Conservation (phyloP, 2,113 vertebrate genomes). For the Xiphophorus couchianus region DNA sequence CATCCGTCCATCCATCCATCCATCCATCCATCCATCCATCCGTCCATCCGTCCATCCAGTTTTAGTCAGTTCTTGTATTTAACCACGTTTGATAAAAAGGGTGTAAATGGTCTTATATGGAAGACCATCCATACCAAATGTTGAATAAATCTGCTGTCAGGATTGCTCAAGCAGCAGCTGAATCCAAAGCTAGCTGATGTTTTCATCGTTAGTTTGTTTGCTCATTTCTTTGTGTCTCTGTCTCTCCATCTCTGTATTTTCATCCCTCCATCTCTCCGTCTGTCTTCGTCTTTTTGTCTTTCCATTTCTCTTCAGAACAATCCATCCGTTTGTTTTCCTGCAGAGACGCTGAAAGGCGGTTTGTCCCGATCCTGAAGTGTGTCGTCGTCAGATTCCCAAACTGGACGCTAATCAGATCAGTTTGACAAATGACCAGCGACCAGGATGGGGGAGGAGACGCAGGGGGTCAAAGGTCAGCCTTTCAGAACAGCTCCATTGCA, state of each 20-base stretch:
- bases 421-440: conserved; percentile 80
- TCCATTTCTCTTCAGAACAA: conserved; percentile 50
- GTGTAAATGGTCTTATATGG: too few relatives aligned
- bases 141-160: conserved; percentile 10
- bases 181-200: conserved; percentile 17
- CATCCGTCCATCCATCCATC: too few relatives aligned
- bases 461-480: conserved; percentile 74
- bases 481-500: conserved; percentile 77
- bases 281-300: neutral
- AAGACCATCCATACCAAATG: neutral
- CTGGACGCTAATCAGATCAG: conserved; percentile 79
- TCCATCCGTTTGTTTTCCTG: conserved; percentile 70
- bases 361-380: conserved; percentile 67
- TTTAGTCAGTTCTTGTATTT: too few relatives aligned
- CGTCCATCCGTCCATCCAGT: too few relatives aligned
- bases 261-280: too few relatives aligned
- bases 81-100: too few relatives aligned
- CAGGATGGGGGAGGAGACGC: conserved; percentile 62
- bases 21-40: too few relatives aligned
- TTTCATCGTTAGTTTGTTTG: neutral
- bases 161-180: conserved; percentile 14
- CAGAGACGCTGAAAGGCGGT: conserved; percentile 70
- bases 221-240: too few relatives aligned
- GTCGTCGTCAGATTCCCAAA: conserved; percentile 70
- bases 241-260: too few relatives aligned